These are phyloP conservation scores for Neomorphus geoffroyi DNA, from an alignment of 2,797 vertebrate species.

Conservation along the genomic window DNA sequence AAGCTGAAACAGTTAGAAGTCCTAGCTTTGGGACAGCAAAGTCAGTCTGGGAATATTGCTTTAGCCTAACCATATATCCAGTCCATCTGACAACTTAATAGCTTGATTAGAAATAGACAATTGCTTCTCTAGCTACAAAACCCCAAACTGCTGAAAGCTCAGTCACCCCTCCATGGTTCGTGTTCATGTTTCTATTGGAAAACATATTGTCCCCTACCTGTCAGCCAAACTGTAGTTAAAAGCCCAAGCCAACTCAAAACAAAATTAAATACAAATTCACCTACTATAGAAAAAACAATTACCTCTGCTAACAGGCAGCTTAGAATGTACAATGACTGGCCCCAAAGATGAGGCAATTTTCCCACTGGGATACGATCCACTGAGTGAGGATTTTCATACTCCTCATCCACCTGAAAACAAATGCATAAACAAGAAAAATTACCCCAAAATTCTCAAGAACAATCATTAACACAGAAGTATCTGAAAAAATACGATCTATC, in stretches of 20 bases:
- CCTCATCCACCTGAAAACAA: constrained; percentile 88
- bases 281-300: constrained; percentile 4
- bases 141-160: not conserved
- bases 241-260: not conserved
- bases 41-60: not conserved
- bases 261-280: not conserved
- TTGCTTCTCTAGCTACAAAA: not conserved
- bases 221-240: not conserved
- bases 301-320: constrained; percentile 93
- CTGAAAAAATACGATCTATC: not conserved
- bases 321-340: constrained; percentile 93
- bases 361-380: constrained; percentile 90
- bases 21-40: not conserved
- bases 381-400: constrained; percentile 89
- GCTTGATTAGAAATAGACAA: not conserved
- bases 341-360: constrained; percentile 97
- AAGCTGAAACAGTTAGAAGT: not conserved
- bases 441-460: not conserved
- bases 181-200: not conserved
- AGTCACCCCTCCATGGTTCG: not conserved
- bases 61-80: not conserved
- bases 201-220: not conserved
- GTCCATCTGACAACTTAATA: not conserved
- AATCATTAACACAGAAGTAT: not conserved
- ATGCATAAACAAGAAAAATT: constrained; percentile 11